Base-by-base conservation (phyloP, 2,888 invertebrate species). In the Hyppa rectilinea region DNA sequence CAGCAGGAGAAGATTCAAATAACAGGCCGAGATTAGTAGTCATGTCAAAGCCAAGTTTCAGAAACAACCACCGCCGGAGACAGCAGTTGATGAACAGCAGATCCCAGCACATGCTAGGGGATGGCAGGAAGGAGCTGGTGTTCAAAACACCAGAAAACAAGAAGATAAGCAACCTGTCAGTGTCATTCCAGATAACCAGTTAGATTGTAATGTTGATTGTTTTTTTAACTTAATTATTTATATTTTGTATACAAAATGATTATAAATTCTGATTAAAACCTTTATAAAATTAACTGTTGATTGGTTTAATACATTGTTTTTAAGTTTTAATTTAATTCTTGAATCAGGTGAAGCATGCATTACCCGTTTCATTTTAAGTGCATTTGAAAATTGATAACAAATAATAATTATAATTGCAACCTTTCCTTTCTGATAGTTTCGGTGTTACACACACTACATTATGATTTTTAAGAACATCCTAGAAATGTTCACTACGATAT, bases 111-210 rank as follows among this genome's bases (percentile, higher is more conserved):
- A 45, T 83, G 3, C 52, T 81, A 34, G 75, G 75, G 0, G 68
- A 86, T 53, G 92, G 91, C 2, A 88, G 85, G 45, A 93, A 92
- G 67, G 87, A 92, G 68, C 65, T 94, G 4, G 70, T 94, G 26
- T 93, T 94, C 67, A 89, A 82, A 52, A 89, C 94, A 5, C 87
- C 91, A 1, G 53, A 60, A 4, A 82, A 92, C 59, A 92, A 89
- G 75, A 90, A 83, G 71, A 93, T 94, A 29, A 90, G 88, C 65
- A 93, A 94, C 80, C 79, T 94, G 34, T 90, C 94, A 17, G 84
- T 94, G 17, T 91, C 93, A 5, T 94, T 94, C 76, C 87, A 91
- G 79, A 85, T 84, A 56, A 49, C 50, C 17, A 64, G 64, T n/a
- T 94, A 67, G 80, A 73, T 40, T 87, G 38, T 71, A 63, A 63